Base-by-base conservation (phyloP, 1,140 invertebrate genomes). In the Dysdera silvatica region DNA sequence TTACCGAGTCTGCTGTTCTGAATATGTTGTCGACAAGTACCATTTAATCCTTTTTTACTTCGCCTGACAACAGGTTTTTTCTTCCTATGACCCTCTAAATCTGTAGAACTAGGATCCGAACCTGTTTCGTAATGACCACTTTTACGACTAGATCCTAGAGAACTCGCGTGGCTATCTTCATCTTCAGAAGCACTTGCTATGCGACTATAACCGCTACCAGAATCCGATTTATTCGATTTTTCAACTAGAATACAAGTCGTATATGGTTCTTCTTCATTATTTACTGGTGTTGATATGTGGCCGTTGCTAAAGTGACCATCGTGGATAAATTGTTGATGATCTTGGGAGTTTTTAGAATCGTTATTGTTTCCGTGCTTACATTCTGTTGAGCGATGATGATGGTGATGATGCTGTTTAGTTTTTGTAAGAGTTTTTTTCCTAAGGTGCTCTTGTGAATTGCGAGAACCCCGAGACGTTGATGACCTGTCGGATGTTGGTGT, bases 181-280 rank as follows among this genome's bases (percentile, higher is more conserved):
- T 64, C 61, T 58, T 64, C 61, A 40, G 61, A 64, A n/a, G 61
- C 58, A 33, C 61, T 64, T 32, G 45, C 35, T 26, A 64, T 52
- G 26, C 35, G 33, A 33, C 43, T 31, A 26, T 64, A 57, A 32
- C 52, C 32, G 31, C 31, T 54, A 2, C 48, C 20, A 6, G 48
- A 8, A 1, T 31, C 45, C 35, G 43, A 40, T 7, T 40, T 35
- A n/a, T 18, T 40, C 16, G 31, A 40, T 52, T 33, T 40, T 58
- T 57, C 61, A 6, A 57, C 32, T 14, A 64, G 8, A 20, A 56
- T 40, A 10, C 33, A 43, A 4, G 31, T 41, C 3, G 37, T 18
- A 40, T 56, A 31, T 12, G 4, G 20, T 18, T 52, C 54, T 40
- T 52, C 47, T 12, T 33, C 47, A 45, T 52, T 64, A 4, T 32